Conservation (phyloP, 2,113 vertebrate species). For the Phrynosoma blainvillii region DNA sequence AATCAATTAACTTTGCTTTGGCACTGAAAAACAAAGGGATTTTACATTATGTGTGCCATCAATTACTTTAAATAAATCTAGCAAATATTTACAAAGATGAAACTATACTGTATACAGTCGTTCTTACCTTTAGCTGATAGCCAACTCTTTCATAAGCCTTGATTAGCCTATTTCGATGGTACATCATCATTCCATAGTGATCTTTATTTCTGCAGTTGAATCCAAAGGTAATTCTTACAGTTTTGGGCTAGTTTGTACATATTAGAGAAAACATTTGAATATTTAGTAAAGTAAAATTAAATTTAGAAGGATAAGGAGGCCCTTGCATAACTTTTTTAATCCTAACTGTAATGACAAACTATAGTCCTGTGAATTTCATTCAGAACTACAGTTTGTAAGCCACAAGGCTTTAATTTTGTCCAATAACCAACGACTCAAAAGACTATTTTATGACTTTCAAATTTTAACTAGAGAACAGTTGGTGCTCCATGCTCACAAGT, state of each 20-base stretch:
- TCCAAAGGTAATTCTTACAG: conserved; percentile 90
- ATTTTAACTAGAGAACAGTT: background rate
- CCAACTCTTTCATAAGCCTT: conserved; percentile 94
- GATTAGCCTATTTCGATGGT: conserved; percentile 95
- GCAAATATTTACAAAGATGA: background rate
- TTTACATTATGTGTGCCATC: background rate
- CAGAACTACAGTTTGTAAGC: background rate
- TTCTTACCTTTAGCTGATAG: conserved; percentile 88
- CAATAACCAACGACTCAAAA: background rate
- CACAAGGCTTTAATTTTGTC: background rate
- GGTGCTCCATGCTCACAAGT: background rate
- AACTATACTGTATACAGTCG: background rate
- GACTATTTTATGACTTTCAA: background rate
- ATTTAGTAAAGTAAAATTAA: background rate
- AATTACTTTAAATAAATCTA: background rate
- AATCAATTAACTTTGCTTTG: background rate
- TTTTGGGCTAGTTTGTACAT: conserved; percentile 71
- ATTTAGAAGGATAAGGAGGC: background rate
- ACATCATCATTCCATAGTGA: conserved; percentile 98
- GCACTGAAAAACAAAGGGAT: background rate
- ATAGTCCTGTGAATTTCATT: background rate
- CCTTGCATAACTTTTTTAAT: background rate
- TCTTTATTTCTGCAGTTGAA: conserved; percentile 97
- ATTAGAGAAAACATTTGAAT: conserved; percentile 68
- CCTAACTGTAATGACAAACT: background rate